Evolutionary conservation across 1,140 invertebrate genomes (phyloP).

Genomic region (Yoshiicerus persimilis): DNA sequence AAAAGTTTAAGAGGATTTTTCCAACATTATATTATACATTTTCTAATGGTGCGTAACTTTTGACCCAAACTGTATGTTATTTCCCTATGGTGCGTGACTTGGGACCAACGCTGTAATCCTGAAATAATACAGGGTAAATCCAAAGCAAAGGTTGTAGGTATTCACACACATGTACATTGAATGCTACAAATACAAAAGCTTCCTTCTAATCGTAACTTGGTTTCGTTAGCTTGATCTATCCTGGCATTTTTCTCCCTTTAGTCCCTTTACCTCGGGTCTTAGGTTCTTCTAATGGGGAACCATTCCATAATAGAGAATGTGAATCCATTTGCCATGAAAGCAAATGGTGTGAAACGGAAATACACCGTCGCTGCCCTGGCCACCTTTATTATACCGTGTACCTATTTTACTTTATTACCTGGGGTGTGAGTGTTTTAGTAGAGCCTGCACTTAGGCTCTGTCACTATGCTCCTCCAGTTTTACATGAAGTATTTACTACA

Average conservation of each 20-base stretch:
- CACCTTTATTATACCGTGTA: neutral
- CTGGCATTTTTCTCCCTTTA: neutral
- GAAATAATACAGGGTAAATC: too few relatives aligned
- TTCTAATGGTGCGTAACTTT: too few relatives aligned
- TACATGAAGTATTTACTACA: neutral
- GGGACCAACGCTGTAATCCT: too few relatives aligned
- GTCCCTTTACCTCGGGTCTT: neutral
- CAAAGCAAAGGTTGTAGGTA: neutral
- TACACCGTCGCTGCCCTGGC: neutral
- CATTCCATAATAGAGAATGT: constrained; percentile 6
- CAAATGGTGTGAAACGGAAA: constrained; percentile 22
- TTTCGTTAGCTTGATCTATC: neutral
- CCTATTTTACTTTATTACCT: neutral
- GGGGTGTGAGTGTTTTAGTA: neutral
- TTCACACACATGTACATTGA: neutral
- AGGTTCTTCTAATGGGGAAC: neutral
- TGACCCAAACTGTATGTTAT: too few relatives aligned
- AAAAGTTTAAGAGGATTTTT: too few relatives aligned
- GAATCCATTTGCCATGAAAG: constrained; percentile 27
- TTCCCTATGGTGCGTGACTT: too few relatives aligned
- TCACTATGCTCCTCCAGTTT: neutral
- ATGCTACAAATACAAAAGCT: too few relatives aligned
- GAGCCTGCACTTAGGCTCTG: neutral
- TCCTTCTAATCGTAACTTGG: neutral
- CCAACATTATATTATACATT: too few relatives aligned